A percentile compares a stretch with the other conserved stretches of the same genome.
Conservation (phyloP, 2,888 invertebrate species). For the Drosophila meridionalis region DNA sequence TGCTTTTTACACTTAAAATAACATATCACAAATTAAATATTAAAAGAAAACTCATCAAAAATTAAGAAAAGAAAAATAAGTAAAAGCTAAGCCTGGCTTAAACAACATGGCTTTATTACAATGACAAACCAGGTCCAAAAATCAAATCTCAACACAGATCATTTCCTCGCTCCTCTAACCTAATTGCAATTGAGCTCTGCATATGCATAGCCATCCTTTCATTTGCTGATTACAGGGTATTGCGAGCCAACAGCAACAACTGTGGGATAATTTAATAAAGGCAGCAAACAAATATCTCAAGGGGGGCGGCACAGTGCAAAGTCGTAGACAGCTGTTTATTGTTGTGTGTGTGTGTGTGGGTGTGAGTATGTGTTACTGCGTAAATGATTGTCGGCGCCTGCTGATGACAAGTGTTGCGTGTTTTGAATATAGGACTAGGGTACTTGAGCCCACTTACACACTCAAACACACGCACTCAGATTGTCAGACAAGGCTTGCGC, state of each 20-base stretch:
- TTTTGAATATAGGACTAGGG: conserved; percentile 71
- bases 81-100: neutral
- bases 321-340: conserved; percentile 52
- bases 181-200: neutral
- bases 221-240: conserved; percentile 20
- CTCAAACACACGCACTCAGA: conserved; percentile 24
- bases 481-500: conserved; percentile 25
- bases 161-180: neutral
- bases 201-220: too few relatives aligned
- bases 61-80: too few relatives aligned
- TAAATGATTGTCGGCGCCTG: conserved; percentile 76
- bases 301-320: conserved; percentile 35
- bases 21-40: too few relatives aligned
- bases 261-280: conserved; percentile 52
- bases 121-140: neutral
- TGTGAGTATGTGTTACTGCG: conserved; percentile 24
- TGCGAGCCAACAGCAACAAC: conserved; percentile 14
- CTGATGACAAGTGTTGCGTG: conserved; percentile 80
- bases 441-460: conserved; percentile 36
- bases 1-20: too few relatives aligned
- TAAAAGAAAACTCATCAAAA: too few relatives aligned
- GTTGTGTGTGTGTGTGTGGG: conserved; percentile 21
- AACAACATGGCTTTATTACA: neutral
- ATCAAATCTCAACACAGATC: neutral
- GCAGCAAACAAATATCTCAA: conserved; percentile 30